Conservation (phyloP, 2,113 vertebrate species). For the Anarhynchus alexandrinus region DNA sequence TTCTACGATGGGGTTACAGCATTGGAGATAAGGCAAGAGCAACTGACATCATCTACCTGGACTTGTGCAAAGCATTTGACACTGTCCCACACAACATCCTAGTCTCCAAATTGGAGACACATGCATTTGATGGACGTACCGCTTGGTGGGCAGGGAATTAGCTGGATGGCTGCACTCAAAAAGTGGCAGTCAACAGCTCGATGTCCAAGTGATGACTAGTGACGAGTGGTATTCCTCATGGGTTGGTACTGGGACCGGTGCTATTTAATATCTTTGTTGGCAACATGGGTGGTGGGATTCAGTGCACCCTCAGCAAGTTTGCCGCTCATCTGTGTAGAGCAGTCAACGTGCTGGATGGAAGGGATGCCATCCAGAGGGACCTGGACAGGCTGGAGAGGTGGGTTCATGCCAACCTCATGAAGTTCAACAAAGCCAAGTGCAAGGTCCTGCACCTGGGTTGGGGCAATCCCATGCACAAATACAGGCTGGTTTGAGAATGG, state of each 20-base stretch:
- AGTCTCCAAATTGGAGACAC: background rate
- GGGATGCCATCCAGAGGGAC: no score
- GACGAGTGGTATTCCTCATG: background rate
- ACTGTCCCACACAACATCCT: background rate
- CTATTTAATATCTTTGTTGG: no score
- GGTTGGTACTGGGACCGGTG: background rate
- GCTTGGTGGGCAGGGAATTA: background rate
- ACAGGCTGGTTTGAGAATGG: no score
- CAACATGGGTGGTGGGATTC: no score
- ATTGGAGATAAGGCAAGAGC: background rate
- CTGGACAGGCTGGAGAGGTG: no score
- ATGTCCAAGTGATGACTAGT: background rate
- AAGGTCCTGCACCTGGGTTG: no score
- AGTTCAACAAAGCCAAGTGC: no score
- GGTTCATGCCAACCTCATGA: no score
- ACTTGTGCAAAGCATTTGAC: background rate
- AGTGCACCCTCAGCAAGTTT: no score
- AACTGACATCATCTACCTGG: background rate
- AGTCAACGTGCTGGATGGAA: no score
- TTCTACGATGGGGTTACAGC: background rate
- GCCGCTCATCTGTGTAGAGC: no score
- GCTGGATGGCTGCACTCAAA: background rate
- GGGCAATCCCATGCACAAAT: no score
- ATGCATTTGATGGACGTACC: background rate
- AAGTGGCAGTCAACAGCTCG: background rate